Conservation (phyloP, 2,113 vertebrate genomes). For the Meriones unguiculatus region DNA sequence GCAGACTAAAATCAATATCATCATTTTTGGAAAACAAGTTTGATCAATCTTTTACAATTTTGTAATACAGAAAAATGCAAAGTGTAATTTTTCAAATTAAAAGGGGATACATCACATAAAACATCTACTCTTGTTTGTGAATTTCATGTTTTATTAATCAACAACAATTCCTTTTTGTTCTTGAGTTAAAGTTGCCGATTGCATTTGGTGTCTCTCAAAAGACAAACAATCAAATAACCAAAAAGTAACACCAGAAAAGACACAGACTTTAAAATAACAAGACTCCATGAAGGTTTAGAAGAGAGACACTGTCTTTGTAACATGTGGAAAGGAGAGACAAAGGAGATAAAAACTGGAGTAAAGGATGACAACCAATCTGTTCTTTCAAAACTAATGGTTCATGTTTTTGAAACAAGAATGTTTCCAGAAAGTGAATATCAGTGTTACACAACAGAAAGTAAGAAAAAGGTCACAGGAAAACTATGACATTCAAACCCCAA, state of each 20-base stretch:
- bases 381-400: conserved; percentile 55
- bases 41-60: conserved; percentile 31
- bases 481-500: conserved; percentile 60
- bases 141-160: conserved; percentile 48
- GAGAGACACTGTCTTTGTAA: not conserved
- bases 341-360: not conserved
- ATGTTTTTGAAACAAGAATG: conserved; percentile 56
- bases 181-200: not conserved
- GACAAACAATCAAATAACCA: conserved; percentile 40
- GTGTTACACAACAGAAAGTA: conserved; percentile 71
- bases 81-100: not conserved
- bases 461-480: conserved; percentile 66
- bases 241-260: no score
- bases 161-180: conserved; percentile 29
- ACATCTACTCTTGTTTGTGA: conserved; percentile 17
- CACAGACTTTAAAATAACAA: conserved; percentile 56
- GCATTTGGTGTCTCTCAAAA: conserved; percentile 54
- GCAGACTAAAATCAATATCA: no score
- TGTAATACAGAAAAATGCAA: conserved; percentile 34
- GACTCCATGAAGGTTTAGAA: not conserved
- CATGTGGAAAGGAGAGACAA: conserved; percentile 38
- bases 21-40: conserved; percentile 60
- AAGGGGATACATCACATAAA: conserved; percentile 18
- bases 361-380: not conserved
- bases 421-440: conserved; percentile 70